phyloP scores from a whole-genome alignment of 2,888 invertebrate species.

The Erebia ligea region DNA sequence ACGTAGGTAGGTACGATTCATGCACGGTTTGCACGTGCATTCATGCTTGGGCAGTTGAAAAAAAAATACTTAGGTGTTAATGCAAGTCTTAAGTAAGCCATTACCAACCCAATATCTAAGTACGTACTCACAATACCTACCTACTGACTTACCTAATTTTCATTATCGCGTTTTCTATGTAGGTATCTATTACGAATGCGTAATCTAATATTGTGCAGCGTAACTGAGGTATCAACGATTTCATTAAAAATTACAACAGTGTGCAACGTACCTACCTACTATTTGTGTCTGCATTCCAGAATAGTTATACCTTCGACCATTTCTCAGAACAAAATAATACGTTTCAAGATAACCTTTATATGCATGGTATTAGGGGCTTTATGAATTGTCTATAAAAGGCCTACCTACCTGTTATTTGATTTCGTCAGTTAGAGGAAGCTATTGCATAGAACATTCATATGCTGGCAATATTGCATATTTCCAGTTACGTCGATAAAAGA shows the following conservation, averaged over 20 bases:
- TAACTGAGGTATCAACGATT: slow-evolving; percentile 38
- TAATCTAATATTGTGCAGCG: slow-evolving; percentile 12
- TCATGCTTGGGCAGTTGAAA: too few species aligned
- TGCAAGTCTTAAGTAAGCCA: background rate
- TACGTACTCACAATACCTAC: background rate
- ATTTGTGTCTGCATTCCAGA: slow-evolving; percentile 45
- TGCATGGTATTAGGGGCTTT: slow-evolving; percentile 18
- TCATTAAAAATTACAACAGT: slow-evolving; percentile 41
- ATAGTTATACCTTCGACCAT: slow-evolving; percentile 27
- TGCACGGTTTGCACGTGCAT: too few species aligned
- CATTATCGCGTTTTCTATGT: background rate
- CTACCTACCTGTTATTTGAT: slow-evolving; percentile 48
- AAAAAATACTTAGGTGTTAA: too few species aligned
- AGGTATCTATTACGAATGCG: slow-evolving; percentile 12
- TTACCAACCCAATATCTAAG: background rate
- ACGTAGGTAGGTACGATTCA: too few species aligned
- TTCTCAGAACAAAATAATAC: slow-evolving; percentile 11
- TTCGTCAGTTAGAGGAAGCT: slow-evolving; percentile 52
- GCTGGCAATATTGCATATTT: slow-evolving; percentile 46
- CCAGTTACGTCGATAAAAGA: slow-evolving; percentile 42
- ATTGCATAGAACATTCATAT: slow-evolving; percentile 46
- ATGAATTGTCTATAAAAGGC: slow-evolving; percentile 27
- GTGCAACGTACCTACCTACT: slow-evolving; percentile 25
- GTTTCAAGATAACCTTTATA: slow-evolving; percentile 28
- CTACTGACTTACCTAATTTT: slow-evolving; percentile 1